Conservation (phyloP, 2,797 vertebrate species). For the Erpetoichthys calabaricus region DNA sequence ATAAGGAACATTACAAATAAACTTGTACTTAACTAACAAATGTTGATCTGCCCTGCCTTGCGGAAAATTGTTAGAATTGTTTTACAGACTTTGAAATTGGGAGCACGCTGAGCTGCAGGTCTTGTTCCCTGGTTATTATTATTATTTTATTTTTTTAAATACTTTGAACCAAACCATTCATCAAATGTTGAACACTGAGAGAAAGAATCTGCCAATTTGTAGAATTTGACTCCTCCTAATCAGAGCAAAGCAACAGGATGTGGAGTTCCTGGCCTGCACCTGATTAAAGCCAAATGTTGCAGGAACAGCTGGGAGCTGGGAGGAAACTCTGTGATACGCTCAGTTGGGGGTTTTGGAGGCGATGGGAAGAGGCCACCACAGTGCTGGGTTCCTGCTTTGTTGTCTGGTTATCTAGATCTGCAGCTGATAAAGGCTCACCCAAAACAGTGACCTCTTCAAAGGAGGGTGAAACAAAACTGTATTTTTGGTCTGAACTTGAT, state of each 20-base stretch:
- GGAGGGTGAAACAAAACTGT: no score
- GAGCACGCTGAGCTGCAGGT: background rate
- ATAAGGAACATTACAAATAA: no score
- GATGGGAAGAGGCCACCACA: conserved; percentile 8
- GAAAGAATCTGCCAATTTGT: conserved; percentile 65
- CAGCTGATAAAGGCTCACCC: conserved; percentile 7
- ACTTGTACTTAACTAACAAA: background rate
- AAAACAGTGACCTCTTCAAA: conserved; percentile 12
- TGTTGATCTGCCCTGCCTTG: background rate
- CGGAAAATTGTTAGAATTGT: no score
- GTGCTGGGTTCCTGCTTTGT: conserved; percentile 6
- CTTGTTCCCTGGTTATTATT: background rate
- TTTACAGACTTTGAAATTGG: background rate
- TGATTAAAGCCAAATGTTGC: conserved; percentile 86
- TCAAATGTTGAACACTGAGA: conserved; percentile 54
- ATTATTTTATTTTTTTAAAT: background rate
- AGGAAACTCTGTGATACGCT: conserved; percentile 43
- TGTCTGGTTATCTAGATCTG: conserved; percentile 11
- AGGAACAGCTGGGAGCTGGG: conserved; percentile 47
- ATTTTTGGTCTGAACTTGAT: no score
- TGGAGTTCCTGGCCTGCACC: conserved; percentile 73
- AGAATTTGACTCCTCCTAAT: conserved; percentile 80
- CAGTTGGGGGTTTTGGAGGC: conserved; percentile 34
- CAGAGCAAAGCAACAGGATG: conserved; percentile 75
- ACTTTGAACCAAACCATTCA: conserved; percentile 58